phyloP scores from a whole-genome alignment of 1,140 invertebrate species.

The Eubasilissa regina region DNA sequence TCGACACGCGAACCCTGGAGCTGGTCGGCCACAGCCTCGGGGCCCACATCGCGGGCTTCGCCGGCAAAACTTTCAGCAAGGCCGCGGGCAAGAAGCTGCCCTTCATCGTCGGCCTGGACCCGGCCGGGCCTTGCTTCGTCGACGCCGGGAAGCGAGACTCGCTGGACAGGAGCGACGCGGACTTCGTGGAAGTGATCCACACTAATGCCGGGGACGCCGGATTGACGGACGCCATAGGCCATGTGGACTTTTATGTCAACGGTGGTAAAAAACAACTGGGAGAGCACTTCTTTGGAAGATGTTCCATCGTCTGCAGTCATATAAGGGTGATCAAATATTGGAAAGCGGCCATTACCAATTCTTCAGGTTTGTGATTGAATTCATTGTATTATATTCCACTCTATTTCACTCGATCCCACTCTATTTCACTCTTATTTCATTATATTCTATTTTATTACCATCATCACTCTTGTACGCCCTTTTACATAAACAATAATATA shows the following conservation, averaged over 20 bases:
- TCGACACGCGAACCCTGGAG: conserved; percentile 45
- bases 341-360: neutral
- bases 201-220: conserved; percentile 30
- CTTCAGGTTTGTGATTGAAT: neutral
- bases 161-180: conserved; percentile 63
- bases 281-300: neutral
- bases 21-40: conserved; percentile 47
- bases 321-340: neutral
- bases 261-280: neutral
- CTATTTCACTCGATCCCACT: too few relatives aligned
- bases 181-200: conserved; percentile 58
- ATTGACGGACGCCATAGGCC: conserved; percentile 10
- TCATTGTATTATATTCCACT: too few relatives aligned
- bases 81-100: conserved; percentile 18
- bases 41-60: conserved; percentile 39
- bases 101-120: neutral
- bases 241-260: conserved; percentile 44
- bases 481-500: too few relatives aligned
- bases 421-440: too few relatives aligned
- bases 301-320: neutral
- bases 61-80: conserved; percentile 45
- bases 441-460: too few relatives aligned
- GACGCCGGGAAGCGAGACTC: neutral
- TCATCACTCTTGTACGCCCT: too few relatives aligned
- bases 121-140: conserved; percentile 11